Evolutionary conservation across 2,797 vertebrate species (phyloP).

Genomic region (Argya squamiceps): DNA sequence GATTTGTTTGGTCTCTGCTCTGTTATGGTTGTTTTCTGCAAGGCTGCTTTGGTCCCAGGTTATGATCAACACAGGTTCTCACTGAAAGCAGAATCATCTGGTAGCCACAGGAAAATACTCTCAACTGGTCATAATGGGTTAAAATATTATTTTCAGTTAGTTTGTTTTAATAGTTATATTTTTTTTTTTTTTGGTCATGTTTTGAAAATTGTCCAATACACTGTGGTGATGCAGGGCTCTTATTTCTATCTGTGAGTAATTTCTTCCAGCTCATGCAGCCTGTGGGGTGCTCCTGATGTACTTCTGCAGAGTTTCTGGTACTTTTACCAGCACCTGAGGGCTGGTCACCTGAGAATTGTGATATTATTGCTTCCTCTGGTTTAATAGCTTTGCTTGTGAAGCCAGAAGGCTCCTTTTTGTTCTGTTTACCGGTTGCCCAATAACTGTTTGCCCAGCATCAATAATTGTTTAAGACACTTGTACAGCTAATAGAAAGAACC

Average conservation of each 20-base stretch:
- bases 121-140: neutral
- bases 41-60: neutral
- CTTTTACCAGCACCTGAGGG: neutral
- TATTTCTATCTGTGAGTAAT: neutral
- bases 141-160: neutral
- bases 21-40: neutral
- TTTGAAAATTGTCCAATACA: neutral
- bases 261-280: neutral
- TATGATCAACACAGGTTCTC: neutral
- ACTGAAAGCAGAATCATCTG: neutral
- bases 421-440: neutral
- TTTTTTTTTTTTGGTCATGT: neutral
- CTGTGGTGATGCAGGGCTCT: neutral
- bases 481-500: constrained; percentile 11
- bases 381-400: neutral
- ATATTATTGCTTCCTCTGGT: neutral
- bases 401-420: neutral
- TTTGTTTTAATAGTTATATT: neutral
- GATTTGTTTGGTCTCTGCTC: neutral
- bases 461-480: constrained; percentile 22
- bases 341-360: neutral
- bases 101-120: neutral
- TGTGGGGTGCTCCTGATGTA: neutral
- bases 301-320: neutral
- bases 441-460: neutral